phyloP scores from a whole-genome alignment of 1,140 invertebrate species.

The Danaus melanippus region DNA sequence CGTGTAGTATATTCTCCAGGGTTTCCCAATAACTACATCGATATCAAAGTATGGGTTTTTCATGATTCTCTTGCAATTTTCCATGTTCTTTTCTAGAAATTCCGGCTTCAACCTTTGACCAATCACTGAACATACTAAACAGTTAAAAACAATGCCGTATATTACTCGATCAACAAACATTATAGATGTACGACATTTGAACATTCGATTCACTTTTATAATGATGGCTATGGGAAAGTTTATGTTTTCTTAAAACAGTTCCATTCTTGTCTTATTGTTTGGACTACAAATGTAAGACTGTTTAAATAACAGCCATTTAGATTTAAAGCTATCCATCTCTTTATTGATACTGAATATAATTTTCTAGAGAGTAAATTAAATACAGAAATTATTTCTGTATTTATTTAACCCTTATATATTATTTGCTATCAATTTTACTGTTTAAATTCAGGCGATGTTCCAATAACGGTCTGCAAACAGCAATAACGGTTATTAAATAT shows the following conservation, averaged over 20 bases:
- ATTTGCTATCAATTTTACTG: too few species aligned
- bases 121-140: too few species aligned
- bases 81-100: constrained; percentile 18
- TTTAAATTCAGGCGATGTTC: too few species aligned
- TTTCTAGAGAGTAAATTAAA: constrained; percentile 1
- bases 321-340: too few species aligned
- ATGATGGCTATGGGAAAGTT: constrained; percentile 15
- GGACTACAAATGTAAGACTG: too few species aligned
- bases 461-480: too few species aligned
- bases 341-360: neutral
- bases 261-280: constrained; percentile 8
- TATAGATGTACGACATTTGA: neutral
- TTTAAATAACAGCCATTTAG: too few species aligned
- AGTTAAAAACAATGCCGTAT: too few species aligned
- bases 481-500: too few species aligned
- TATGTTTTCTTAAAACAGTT: constrained; percentile 11
- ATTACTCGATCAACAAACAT: too few species aligned
- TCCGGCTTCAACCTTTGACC: constrained; percentile 10
- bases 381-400: too few species aligned
- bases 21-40: constrained; percentile 34
- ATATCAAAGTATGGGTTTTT: constrained; percentile 44
- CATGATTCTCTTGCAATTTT: constrained; percentile 28
- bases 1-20: constrained; percentile 48
- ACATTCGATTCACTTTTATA: constrained; percentile 1
- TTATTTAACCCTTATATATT: too few species aligned